Conservation (phyloP, 2,797 vertebrate species). For the Streptopelia turtur region DNA sequence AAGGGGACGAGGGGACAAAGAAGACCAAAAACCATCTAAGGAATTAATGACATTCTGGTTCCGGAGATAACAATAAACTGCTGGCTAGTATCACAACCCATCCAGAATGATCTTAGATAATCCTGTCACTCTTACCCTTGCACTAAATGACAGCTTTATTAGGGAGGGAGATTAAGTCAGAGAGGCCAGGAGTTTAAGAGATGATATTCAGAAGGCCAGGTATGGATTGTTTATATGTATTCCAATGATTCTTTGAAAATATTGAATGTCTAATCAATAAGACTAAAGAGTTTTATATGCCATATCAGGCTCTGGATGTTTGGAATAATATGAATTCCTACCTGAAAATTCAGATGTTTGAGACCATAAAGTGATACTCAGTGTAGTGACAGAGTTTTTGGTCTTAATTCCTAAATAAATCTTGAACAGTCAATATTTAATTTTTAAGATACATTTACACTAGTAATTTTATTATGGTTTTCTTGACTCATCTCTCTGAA, state of each 20-base stretch:
- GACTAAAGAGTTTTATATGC: not conserved
- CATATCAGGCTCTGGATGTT: not conserved
- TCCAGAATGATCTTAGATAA: not conserved
- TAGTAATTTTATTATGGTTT: slow-evolving; percentile 14
- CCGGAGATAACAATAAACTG: not conserved
- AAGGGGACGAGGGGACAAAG: not conserved
- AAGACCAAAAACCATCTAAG: not conserved
- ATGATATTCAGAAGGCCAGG: not conserved
- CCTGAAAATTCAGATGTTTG: not conserved
- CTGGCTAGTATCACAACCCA: not conserved
- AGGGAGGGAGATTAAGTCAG: not conserved
- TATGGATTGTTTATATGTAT: not conserved
- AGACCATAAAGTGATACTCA: not conserved
- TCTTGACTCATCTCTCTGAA: not conserved
- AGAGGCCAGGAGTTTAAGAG: not conserved
- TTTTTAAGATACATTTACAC: not conserved
- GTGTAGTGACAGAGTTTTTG: not conserved
- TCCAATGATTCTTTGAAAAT: not conserved
- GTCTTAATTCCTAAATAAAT: slow-evolving; percentile 12
- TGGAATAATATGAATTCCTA: not conserved
- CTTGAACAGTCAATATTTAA: slow-evolving; percentile 11
- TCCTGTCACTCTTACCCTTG: not conserved
- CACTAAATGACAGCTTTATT: not conserved
- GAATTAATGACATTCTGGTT: not conserved
- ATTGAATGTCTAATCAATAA: not conserved